Evolutionary conservation across 53 echinoderm and acorn worm species (phyloP), one percentile per base, ranked within the genome.

Genomic region (Arbacia lixula): DNA sequence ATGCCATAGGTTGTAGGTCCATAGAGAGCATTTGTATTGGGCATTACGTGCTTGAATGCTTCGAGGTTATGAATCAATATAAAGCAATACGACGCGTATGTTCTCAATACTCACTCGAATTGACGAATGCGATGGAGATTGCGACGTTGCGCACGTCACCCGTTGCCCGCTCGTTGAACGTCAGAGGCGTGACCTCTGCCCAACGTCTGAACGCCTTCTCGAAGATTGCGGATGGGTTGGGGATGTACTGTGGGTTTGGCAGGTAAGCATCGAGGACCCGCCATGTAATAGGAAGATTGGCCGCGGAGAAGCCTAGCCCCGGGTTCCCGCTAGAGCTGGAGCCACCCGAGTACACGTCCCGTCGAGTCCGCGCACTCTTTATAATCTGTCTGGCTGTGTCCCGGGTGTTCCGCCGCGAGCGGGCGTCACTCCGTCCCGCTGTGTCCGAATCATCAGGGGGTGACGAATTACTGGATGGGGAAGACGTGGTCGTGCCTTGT

Each of bases 121-220:
- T 72, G 11, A 88, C 60, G 75, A 99, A 99, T 19, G 87, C 80
- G 14, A 99, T 91, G 36, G 72, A 56, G 22, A 95, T 92, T 61
- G 94, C 90, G 1, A 99, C 99, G 30, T 87, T 52, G 2, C 88
- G 83, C 11, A 90, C 29, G 40, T 90, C 88, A 0, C 93, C 95
- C 0, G 67, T 37, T 4, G 61, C 54, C 74, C 84, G 82, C 60
- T 99, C 92, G 29, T 58, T 53, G 52, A 99, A 99, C 3, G 36
- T 87, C 32, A 95, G 57, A 4, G 91, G 92, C 32, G 90, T 83
- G 12, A 95, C 89, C 56, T 92, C 94, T 2, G 94, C 94, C 99
- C 99, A 99, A 60, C 89, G 84, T 12, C 94, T 86, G 69, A 95
- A 99, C 11, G 95, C 94, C 31, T 76, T 69, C 32, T 71, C 51